Evolutionary conservation across 2,797 vertebrate genomes (phyloP).

Genomic region (Allobates femoralis): DNA sequence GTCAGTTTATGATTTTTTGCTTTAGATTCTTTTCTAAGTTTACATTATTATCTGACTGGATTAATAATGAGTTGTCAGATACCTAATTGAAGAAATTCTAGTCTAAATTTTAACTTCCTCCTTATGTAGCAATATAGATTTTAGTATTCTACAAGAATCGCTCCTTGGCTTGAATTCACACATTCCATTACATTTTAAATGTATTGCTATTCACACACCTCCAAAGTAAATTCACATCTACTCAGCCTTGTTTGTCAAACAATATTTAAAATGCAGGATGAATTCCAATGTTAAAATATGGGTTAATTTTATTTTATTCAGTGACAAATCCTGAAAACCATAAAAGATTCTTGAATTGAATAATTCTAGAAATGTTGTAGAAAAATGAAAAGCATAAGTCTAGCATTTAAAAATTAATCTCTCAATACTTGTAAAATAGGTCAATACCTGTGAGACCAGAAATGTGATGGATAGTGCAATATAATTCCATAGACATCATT

Average conservation of each 20-base stretch:
- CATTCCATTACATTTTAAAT: conserved; percentile 8
- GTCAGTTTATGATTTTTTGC: too few relatives aligned
- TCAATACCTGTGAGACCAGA: conserved; percentile 34
- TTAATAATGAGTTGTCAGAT: too few relatives aligned
- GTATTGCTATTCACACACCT: conserved; percentile 25
- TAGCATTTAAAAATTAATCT: conserved; percentile 10
- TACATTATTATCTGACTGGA: too few relatives aligned
- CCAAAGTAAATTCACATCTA: not conserved
- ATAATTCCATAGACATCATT: conserved; percentile 33
- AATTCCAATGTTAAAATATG: not conserved
- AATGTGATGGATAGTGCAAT: conserved; percentile 22
- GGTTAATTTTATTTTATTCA: not conserved
- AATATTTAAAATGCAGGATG: conserved; percentile 4
- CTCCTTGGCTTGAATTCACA: not conserved
- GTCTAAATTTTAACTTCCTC: not conserved
- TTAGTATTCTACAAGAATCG: not conserved
- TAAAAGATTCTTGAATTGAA: too few relatives aligned
- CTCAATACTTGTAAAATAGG: conserved; percentile 35
- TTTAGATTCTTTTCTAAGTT: too few relatives aligned
- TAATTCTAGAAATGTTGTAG: not conserved
- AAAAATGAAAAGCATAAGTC: not conserved
- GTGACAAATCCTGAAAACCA: conserved; percentile 11
- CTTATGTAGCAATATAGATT: not conserved
- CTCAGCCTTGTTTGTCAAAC: not conserved
- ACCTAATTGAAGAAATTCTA: not conserved